Evolutionary conservation across 2,797 vertebrate species (phyloP), one percentile per base, ranked within the genome.

Genomic region (Coilia nasus): DNA sequence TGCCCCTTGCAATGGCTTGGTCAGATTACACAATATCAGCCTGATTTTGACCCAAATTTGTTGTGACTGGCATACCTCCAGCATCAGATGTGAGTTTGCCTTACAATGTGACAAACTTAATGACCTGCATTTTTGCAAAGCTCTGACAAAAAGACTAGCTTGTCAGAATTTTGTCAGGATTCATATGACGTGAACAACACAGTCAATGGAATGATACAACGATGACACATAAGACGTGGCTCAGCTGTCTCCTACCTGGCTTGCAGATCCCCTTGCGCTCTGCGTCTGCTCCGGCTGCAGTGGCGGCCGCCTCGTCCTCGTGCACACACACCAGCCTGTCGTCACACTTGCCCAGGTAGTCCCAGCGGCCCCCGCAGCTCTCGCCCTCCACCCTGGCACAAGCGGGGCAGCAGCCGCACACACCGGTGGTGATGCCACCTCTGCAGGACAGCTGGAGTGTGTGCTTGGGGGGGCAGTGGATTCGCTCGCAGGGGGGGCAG

Each of bases 321-420:
- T 91, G 87, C 56, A 93, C 84, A n/a, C 94, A 95, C 88, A 94
- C 88, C 88, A 96, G 90, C 0, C 93, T 94, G 85, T 94, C 89
- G 1, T 94, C 94, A 56, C 94, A 96, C 88, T 94, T 96, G 17
- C 95, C 95, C 90, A 95, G 89, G 44, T 94, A 93, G 89, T 94
- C 94, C 95, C 95, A 96, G 0, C 90, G 86, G 1, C 95, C 95
- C 6, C 95, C 95, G 3, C 95, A 96, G 89, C 81, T 89, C 89
- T 96, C 93, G 17, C 92, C 94, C 44, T 87, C 89, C 0, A 83
- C 88, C n/a, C 87, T 89, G 88, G 94, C 94, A 50, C 95, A 95
- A 0, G 89, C 90, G 0, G 94, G 93, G 88, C 95, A 96, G 92
- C 94, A 96, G 86, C 94, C 94, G 0, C 94, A 95, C 19, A 95